Evolutionary conservation across 53 echinoderm and acorn worm species (phyloP).

Genomic region (Apostichopus leukothele): DNA sequence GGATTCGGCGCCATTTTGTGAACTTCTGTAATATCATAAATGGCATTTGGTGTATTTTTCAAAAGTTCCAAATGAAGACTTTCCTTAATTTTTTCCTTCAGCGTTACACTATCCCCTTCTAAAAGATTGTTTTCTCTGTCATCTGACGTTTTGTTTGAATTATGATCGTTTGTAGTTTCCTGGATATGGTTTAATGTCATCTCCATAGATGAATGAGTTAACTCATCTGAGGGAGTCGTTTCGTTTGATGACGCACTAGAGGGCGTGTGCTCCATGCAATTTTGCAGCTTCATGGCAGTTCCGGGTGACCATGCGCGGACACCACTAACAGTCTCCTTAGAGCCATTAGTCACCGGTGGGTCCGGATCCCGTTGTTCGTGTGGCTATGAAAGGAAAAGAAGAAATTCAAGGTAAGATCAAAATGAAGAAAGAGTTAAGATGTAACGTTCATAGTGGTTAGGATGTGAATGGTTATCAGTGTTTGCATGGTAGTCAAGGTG

Average conservation of each 20-base stretch:
- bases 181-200: slow-evolving; percentile 1
- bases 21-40: background rate
- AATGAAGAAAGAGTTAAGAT: background rate
- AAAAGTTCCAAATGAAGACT: slow-evolving; percentile 19
- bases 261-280: slow-evolving; percentile 64
- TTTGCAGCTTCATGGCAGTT: slow-evolving; percentile 64
- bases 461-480: background rate
- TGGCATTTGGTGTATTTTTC: slow-evolving; percentile 26
- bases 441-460: too few species aligned
- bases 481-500: background rate
- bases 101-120: background rate
- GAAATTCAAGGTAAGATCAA: background rate
- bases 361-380: background rate
- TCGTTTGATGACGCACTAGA: slow-evolving; percentile 22
- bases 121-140: background rate
- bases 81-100: slow-evolving; percentile 24
- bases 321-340: background rate
- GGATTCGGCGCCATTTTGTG: slow-evolving; percentile 49
- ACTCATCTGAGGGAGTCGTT: slow-evolving; percentile 4
- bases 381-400: background rate
- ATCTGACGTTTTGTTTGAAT: background rate
- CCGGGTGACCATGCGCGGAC: background rate
- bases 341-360: slow-evolving; percentile 3
- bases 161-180: slow-evolving; percentile 5
- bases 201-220: background rate